These are phyloP conservation scores for Leptothorax acervorum DNA, from an alignment of 2,888 invertebrate genomes.

Conservation along the genomic window DNA sequence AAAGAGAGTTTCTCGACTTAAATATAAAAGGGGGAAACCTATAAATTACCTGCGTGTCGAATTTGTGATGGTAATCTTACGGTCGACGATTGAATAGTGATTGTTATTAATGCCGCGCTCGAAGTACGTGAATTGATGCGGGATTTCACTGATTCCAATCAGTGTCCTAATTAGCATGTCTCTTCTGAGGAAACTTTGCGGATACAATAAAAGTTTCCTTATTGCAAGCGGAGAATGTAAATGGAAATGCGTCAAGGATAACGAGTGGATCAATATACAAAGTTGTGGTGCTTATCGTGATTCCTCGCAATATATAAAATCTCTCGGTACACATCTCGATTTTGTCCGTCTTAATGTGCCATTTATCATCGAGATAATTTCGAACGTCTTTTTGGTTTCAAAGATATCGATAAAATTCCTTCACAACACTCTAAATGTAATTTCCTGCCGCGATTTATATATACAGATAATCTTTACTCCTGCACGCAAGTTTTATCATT, in stretches of 20 bases:
- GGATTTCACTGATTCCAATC: conserved; percentile 21
- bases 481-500: neutral
- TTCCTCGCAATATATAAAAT: conserved; percentile 13
- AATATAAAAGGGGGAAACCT: neutral
- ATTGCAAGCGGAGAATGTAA: conserved; percentile 22
- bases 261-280: conserved; percentile 41
- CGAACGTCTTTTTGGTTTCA: neutral
- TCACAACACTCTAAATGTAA: neutral
- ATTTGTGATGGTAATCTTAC: conserved; percentile 14
- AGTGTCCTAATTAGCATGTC: conserved; percentile 29
- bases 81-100: neutral
- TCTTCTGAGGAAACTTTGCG: conserved; percentile 7
- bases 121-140: neutral
- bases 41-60: neutral
- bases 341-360: neutral
- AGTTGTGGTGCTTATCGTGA: conserved; percentile 26
- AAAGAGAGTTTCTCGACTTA: neutral
- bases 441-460: neutral
- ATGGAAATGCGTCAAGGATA: conserved; percentile 43
- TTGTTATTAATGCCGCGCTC: neutral
- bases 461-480: neutral
- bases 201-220: conserved; percentile 37
- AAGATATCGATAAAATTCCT: conserved; percentile 4
- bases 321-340: neutral
- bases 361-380: conserved; percentile 20